A percentile compares a stretch with the other conserved stretches of the same genome.
Evolutionary conservation across 2,888 invertebrate genomes (phyloP).

Genomic region (Stratiomys singularior): DNA sequence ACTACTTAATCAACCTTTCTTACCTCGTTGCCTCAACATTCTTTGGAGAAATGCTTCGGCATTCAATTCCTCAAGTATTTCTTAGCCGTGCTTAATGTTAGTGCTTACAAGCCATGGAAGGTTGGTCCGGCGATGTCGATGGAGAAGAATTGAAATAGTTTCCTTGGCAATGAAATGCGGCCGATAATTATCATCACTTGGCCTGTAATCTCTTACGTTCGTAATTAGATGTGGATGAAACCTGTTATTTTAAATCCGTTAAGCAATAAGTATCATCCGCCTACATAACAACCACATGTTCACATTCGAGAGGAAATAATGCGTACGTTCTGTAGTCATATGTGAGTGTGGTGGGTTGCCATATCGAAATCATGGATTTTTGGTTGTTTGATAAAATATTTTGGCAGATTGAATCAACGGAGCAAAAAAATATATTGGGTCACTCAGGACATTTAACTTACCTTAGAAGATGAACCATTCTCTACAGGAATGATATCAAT

Average conservation of each 20-base stretch:
- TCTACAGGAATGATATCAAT: no score
- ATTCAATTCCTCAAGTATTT: no score
- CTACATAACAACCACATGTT: slow-evolving; percentile 22
- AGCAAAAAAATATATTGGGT: no score
- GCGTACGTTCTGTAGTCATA: no score
- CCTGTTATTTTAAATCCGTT: slow-evolving; percentile 15
- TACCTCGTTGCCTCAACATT: background rate
- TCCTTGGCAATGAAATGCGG: slow-evolving; percentile 4
- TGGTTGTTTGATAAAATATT: no score
- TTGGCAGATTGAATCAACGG: no score
- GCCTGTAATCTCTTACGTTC: background rate
- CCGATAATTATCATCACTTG: slow-evolving; percentile 27
- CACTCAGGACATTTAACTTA: no score
- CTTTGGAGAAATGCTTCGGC: background rate
- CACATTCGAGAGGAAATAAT: no score
- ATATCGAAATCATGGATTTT: no score
- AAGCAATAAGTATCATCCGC: slow-evolving; percentile 28
- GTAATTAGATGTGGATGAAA: slow-evolving; percentile 21
- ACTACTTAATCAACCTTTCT: slow-evolving; percentile 16
- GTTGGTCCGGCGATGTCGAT: no score
- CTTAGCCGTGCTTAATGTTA: background rate
- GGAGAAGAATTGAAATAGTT: background rate
- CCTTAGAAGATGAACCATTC: no score
- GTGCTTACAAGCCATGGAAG: background rate
- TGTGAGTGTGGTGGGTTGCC: no score